These are phyloP conservation scores for Sula dactylatra DNA, from an alignment of 2,113 vertebrate species.

Conservation along the genomic window DNA sequence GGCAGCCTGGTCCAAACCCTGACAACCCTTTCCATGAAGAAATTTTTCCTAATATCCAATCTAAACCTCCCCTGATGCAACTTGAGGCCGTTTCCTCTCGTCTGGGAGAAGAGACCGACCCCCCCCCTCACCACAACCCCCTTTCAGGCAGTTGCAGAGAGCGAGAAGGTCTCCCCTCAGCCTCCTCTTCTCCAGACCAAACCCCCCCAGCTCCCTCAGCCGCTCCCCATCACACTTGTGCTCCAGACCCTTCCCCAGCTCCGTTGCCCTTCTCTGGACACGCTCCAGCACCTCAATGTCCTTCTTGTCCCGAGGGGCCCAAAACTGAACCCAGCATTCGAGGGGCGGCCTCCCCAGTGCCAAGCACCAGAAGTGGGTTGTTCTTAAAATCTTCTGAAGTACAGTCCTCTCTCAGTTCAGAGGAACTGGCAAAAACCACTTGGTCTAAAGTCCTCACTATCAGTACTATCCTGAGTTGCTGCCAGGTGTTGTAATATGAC, in stretches of 20 bases:
- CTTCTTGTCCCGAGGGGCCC: no score
- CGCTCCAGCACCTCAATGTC: not conserved
- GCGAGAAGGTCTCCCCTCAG: not conserved
- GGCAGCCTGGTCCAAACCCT: not conserved
- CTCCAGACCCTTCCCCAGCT: not conserved
- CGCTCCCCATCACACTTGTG: not conserved
- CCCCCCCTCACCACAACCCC: not conserved
- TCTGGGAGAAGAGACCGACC: not conserved
- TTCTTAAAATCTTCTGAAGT: not conserved
- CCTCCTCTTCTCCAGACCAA: not conserved
- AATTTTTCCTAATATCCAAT: no score
- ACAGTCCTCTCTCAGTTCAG: not conserved
- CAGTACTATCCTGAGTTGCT: not conserved
- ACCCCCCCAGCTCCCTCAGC: not conserved
- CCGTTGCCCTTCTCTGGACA: not conserved
- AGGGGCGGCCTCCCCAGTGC: not conserved
- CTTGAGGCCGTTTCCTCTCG: no score
- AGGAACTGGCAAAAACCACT: not conserved
- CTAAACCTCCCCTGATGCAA: no score
- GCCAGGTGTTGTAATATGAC: not conserved
- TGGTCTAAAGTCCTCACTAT: not conserved
- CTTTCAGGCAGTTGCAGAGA: not conserved
- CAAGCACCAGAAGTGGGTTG: no score
- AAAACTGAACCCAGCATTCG: accelerated
- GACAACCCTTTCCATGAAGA: not conserved